These are phyloP conservation scores for Bembecia ichneumoniformis DNA, from an alignment of 2,888 invertebrate genomes.

Conservation along the genomic window DNA sequence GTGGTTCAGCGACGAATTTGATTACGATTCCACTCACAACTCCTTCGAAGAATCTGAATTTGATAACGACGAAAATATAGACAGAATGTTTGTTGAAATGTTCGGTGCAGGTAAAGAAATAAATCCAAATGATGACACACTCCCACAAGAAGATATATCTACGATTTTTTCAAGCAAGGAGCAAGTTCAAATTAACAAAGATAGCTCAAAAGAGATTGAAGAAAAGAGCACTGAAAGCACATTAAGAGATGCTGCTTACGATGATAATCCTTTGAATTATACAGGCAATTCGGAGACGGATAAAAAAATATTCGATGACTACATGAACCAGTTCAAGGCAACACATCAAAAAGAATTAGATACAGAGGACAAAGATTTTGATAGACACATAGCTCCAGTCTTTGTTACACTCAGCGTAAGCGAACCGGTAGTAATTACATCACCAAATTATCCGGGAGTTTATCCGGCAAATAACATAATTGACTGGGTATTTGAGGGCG, in stretches of 20 bases:
- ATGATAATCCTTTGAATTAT: slow-evolving; percentile 4
- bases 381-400: slow-evolving; percentile 20
- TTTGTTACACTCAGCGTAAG: slow-evolving; percentile 30
- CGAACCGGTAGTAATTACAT: slow-evolving; percentile 30
- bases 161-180: neutral
- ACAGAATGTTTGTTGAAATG: neutral
- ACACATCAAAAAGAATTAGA: slow-evolving; percentile 25
- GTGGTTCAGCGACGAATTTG: neutral
- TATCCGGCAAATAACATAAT: slow-evolving; percentile 40
- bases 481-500: slow-evolving; percentile 51
- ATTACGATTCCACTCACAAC: neutral
- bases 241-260: neutral
- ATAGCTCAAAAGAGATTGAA: slow-evolving; percentile 9
- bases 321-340: slow-evolving; percentile 26
- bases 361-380: slow-evolving; percentile 19
- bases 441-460: slow-evolving; percentile 36
- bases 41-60: neutral
- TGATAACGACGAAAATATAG: neutral
- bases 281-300: slow-evolving; percentile 25
- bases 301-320: neutral
- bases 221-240: slow-evolving; percentile 6
- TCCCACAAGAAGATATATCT: too few species aligned
- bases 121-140: neutral
- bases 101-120: slow-evolving; percentile 4
- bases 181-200: slow-evolving; percentile 9